A percentile compares a stretch with the other conserved stretches of the same genome.
Evolutionary conservation across 2,113 vertebrate genomes (phyloP).

Genomic region (Ailurus styani): DNA sequence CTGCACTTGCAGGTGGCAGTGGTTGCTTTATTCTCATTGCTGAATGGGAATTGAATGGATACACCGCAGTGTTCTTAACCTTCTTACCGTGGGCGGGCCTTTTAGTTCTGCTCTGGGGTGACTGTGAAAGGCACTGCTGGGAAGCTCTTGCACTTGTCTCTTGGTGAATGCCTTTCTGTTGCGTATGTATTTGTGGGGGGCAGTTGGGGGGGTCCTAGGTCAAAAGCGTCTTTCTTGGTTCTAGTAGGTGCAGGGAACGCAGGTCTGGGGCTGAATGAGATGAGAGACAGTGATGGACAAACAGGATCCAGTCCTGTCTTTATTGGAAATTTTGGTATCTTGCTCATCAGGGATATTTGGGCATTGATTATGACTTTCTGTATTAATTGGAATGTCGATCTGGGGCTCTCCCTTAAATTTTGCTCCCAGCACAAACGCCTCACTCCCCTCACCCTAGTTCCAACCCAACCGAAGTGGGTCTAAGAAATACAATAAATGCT

Average conservation of each 20-base stretch:
- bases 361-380: background rate
- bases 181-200: background rate
- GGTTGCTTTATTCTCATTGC: background rate
- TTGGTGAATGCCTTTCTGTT: background rate
- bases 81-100: accelerated
- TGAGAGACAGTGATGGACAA: background rate
- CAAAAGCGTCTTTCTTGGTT: background rate
- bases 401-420: background rate
- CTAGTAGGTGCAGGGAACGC: background rate
- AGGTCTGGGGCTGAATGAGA: accelerated
- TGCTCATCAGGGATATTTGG: background rate
- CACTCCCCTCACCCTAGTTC: too few relatives aligned
- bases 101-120: background rate
- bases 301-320: background rate
- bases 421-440: background rate
- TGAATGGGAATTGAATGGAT: accelerated
- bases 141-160: background rate
- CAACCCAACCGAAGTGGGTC: background rate
- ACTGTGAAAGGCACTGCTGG: accelerated
- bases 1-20: accelerated
- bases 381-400: background rate
- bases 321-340: background rate
- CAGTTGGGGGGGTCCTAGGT: background rate
- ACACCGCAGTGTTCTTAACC: background rate
- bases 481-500: accelerated